Percentiles rank a stretch among this genome's conserved stretches.
These are phyloP conservation scores for Drosophila picticornis DNA, from an alignment of 2,888 invertebrate species.

Conservation along the genomic window DNA sequence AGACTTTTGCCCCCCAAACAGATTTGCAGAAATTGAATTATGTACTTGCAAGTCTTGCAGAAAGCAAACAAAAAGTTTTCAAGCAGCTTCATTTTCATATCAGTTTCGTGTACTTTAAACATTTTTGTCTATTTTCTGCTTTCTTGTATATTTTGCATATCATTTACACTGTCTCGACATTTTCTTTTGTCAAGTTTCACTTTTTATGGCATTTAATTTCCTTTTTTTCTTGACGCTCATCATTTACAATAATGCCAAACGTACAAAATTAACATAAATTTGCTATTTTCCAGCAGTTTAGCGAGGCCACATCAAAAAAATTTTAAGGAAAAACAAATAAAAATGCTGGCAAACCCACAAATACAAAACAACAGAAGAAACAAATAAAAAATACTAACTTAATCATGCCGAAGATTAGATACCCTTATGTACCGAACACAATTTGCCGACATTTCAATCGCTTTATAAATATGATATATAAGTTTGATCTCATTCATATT, in stretches of 20 bases:
- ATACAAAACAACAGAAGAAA: background rate
- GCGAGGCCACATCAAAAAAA: constrained; percentile 24
- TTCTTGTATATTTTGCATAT: constrained; percentile 23
- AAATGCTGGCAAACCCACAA: constrained; percentile 1
- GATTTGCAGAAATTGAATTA: constrained; percentile 54
- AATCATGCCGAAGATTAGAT: background rate
- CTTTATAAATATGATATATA: background rate
- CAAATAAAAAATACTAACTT: background rate
- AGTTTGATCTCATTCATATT: background rate
- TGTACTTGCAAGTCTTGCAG: constrained; percentile 20
- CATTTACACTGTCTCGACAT: constrained; percentile 46
- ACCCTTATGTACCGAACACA: background rate
- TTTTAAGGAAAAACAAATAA: constrained; percentile 25
- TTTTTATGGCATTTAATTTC: constrained; percentile 77
- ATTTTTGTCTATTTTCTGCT: background rate
- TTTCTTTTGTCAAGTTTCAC: constrained; percentile 55
- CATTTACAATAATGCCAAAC: constrained; percentile 70
- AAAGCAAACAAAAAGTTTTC: constrained; percentile 11
- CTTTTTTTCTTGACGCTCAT: constrained; percentile 49
- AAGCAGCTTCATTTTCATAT: constrained; percentile 4
- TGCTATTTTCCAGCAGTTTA: constrained; percentile 73
- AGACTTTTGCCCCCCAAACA: constrained; percentile 47
- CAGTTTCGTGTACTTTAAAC: constrained; percentile 1
- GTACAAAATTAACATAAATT: constrained; percentile 76
- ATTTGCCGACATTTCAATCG: background rate